phyloP scores from a whole-genome alignment of 2,888 invertebrate species.

The Koerneria pararmatus region DNA sequence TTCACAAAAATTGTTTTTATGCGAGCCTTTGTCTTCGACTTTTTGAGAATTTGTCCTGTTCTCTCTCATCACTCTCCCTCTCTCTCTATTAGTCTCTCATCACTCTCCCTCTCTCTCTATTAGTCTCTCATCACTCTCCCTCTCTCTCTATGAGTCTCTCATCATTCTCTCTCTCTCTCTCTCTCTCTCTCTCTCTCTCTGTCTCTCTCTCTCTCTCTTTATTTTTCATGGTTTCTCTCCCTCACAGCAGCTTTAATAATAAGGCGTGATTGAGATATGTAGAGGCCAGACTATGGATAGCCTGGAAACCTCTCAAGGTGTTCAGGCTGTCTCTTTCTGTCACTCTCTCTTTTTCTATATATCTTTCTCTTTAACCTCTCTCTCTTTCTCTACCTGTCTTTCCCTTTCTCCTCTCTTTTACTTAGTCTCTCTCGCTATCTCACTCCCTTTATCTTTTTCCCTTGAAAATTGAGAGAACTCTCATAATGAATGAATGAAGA shows the following conservation, averaged over 20 bases:
- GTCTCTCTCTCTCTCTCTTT: neutral
- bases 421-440: neutral
- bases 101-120: neutral
- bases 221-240: no score
- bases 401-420: neutral
- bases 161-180: neutral
- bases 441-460: neutral
- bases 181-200: neutral
- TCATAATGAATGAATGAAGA: neutral
- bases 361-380: neutral
- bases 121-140: neutral
- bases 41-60: neutral
- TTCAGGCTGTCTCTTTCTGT: neutral
- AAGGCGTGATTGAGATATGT: no score
- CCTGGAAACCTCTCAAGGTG: no score
- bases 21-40: no score
- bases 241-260: no score
- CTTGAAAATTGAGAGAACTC: neutral
- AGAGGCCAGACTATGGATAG: no score
- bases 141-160: neutral
- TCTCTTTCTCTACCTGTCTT: conserved; percentile 10
- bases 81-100: neutral
- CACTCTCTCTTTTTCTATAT: neutral
- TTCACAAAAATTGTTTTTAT: no score
- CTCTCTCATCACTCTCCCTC: neutral